A percentile compares a stretch with the other conserved stretches of the same genome.
Evolutionary conservation across 1,140 invertebrate species (phyloP).

Genomic region (Stegodyphus mimosarum): DNA sequence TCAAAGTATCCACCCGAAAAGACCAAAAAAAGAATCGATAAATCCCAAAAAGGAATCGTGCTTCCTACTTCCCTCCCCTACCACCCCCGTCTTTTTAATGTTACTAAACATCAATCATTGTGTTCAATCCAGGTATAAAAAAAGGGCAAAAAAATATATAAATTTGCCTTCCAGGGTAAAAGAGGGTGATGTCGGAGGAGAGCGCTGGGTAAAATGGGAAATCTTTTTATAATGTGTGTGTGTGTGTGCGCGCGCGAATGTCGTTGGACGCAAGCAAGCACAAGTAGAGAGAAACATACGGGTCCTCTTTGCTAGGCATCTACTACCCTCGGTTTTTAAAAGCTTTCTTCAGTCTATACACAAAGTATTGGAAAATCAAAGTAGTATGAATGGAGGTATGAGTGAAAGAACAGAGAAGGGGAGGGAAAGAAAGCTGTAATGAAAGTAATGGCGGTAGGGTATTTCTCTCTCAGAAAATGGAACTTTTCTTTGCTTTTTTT

Average conservation of each 20-base stretch:
- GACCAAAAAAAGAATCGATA: conserved; percentile 46
- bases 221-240: conserved; percentile 43
- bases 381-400: not conserved
- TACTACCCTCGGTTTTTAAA: conserved; percentile 13
- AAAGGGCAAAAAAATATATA: conserved; percentile 18
- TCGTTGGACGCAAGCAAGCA: conserved; percentile 7
- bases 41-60: conserved; percentile 50
- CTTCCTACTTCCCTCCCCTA: not conserved
- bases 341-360: conserved; percentile 42
- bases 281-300: conserved; percentile 8
- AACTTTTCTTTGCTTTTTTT: not conserved
- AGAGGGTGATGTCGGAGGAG: not conserved
- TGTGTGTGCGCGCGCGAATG: conserved; percentile 9
- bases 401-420: not conserved
- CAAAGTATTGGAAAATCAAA: conserved; percentile 18
- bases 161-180: conserved; percentile 50
- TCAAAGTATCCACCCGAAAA: conserved; percentile 57
- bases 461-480: conserved; percentile 1
- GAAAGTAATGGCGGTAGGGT: conserved; percentile 12
- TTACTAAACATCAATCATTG: conserved; percentile 61
- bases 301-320: not conserved
- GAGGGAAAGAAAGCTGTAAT: not conserved
- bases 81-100: conserved; percentile 55
- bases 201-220: conserved; percentile 12
- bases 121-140: conserved; percentile 60